Percentiles rank a stretch among this genome's conserved stretches.
These are phyloP conservation scores for Drosophila flavopinicola DNA, from an alignment of 2,888 invertebrate genomes.

Conservation along the genomic window DNA sequence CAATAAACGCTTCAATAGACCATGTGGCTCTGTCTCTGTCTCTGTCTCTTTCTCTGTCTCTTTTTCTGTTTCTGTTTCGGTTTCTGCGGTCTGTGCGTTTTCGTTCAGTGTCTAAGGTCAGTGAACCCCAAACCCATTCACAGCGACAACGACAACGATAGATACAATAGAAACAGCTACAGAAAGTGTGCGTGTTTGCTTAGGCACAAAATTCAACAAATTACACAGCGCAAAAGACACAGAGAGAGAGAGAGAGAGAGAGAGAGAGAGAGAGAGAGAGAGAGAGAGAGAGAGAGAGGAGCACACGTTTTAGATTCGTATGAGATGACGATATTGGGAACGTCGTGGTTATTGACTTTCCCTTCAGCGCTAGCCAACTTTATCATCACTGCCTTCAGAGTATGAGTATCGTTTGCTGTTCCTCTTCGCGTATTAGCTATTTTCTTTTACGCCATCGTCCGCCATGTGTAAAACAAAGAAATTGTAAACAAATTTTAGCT, in stretches of 20 bases:
- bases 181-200: slow-evolving; percentile 68
- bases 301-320: slow-evolving; percentile 5
- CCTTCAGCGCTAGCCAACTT: slow-evolving; percentile 27
- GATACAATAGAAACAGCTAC: slow-evolving; percentile 1
- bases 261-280: too few species aligned
- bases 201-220: slow-evolving; percentile 54
- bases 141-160: slow-evolving; percentile 7
- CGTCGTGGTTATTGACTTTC: slow-evolving; percentile 65
- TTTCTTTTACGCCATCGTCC: slow-evolving; percentile 26
- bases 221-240: slow-evolving; percentile 33
- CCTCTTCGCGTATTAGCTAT: slow-evolving; percentile 33
- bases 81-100: slow-evolving; percentile 3
- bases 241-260: too few species aligned
- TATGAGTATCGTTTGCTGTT: slow-evolving; percentile 21
- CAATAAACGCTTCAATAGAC: slow-evolving; percentile 31
- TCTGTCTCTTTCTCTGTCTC: background rate
- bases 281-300: too few species aligned
- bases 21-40: slow-evolving; percentile 9
- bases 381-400: slow-evolving; percentile 27
- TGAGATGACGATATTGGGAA: slow-evolving; percentile 34
- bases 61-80: background rate
- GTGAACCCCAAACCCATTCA: slow-evolving; percentile 47
- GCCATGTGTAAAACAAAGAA: slow-evolving; percentile 36
- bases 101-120: slow-evolving; percentile 61
- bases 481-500: slow-evolving; percentile 63